A percentile compares a stretch with the other conserved stretches of the same genome.
phyloP scores from a whole-genome alignment of 2,888 invertebrate species.

The Scaptomyza parva region DNA sequence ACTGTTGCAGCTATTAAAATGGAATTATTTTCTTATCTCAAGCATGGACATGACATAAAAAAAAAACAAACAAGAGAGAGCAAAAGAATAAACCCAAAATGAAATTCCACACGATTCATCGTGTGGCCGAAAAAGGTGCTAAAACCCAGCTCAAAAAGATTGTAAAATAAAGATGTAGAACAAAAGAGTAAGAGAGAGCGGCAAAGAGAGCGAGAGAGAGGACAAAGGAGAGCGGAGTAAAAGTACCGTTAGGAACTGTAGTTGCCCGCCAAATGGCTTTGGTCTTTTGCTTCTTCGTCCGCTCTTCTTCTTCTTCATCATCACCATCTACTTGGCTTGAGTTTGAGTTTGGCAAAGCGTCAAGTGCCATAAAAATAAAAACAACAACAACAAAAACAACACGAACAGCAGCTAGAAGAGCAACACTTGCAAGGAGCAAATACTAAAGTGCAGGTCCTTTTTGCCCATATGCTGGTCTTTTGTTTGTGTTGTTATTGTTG shows the following conservation, averaged over 20 bases:
- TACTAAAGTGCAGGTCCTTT: slow-evolving; percentile 72
- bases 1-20: slow-evolving; percentile 71
- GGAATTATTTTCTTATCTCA: slow-evolving; percentile 54
- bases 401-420: neutral
- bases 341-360: slow-evolving; percentile 64
- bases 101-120: slow-evolving; percentile 62
- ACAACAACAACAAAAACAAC: slow-evolving; percentile 33
- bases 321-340: slow-evolving; percentile 21
- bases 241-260: slow-evolving; percentile 8
- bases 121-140: slow-evolving; percentile 45
- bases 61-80: neutral
- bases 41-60: no score
- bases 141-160: slow-evolving; percentile 22
- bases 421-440: slow-evolving; percentile 74
- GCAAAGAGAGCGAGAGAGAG: neutral
- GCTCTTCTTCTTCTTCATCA: slow-evolving; percentile 3
- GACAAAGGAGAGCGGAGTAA: neutral
- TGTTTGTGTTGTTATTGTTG: neutral
- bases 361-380: slow-evolving; percentile 80
- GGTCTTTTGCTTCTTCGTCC: slow-evolving; percentile 13
- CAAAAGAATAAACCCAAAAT: slow-evolving; percentile 33
- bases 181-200: neutral
- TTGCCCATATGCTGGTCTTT: slow-evolving; percentile 54
- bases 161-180: slow-evolving; percentile 34
- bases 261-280: slow-evolving; percentile 57